Conservation (phyloP, 2,888 invertebrate species). For the Pristionchus fissidentatus region DNA sequence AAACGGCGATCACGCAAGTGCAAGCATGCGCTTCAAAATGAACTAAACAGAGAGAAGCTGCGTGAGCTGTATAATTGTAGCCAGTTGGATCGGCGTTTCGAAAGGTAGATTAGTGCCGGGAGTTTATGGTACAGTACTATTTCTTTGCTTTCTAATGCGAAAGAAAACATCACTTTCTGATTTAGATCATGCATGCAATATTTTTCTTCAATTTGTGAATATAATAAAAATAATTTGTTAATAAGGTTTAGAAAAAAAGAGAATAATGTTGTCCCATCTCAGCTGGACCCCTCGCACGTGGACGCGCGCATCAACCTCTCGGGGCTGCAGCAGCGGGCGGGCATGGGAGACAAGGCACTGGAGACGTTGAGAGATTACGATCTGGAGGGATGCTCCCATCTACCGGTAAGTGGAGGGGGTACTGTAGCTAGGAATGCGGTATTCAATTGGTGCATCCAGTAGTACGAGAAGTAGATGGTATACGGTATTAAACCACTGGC, state of each 20-base stretch:
- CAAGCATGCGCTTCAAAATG: not conserved
- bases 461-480: not conserved
- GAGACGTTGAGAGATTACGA: conserved; percentile 68
- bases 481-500: not conserved
- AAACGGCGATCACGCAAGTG: not conserved
- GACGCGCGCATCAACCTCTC: conserved; percentile 72
- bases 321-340: conserved; percentile 66
- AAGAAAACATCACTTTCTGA: too few relatives aligned
- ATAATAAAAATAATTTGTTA: too few relatives aligned
- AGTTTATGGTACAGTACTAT: too few relatives aligned
- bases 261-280: conserved; percentile 49
- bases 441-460: not conserved
- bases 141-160: not conserved
- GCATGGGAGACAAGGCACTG: conserved; percentile 67
- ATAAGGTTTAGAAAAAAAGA: too few relatives aligned
- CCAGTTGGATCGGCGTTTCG: too few relatives aligned
- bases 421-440: not conserved
- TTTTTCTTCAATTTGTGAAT: too few relatives aligned
- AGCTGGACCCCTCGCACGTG: conserved; percentile 65
- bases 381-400: conserved; percentile 65
- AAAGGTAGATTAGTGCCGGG: too few relatives aligned
- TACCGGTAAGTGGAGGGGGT: conserved; percentile 61
- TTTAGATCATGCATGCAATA: too few relatives aligned
- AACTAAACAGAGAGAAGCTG: too few relatives aligned
- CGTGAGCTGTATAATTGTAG: too few relatives aligned